Base-by-base conservation (phyloP, 1,140 invertebrate species). In the Oscheius sp. region DNA sequence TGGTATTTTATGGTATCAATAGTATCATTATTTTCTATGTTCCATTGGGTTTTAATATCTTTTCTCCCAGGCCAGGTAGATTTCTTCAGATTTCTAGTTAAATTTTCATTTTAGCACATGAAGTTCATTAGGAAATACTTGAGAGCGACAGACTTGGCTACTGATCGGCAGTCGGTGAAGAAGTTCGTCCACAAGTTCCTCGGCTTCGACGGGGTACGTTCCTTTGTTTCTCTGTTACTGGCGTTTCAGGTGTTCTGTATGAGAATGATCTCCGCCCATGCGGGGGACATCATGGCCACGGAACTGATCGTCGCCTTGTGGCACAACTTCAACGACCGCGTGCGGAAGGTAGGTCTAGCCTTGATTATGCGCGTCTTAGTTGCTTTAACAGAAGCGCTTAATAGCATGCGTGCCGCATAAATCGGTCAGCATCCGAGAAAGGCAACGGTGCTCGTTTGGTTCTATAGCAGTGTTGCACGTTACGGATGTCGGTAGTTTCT, bases 1-100 rank as follows among this genome's bases (percentile, higher is more conserved):
- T 88, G 87, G 87, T 86, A 87, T 46, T 85, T 88, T 15, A 87
- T 88, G 78, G 85, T 88, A 13, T 84, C 86, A 59, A 76, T 85
- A 20, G 81, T 87, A 23, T 85, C 87, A 13, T 79, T 86, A 61
- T 84, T 87, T 64, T 85, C 83, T 31, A 78, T 84, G 77, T 68
- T 76, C 35, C 80, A 85, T 72, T 84, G 84, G 84, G 52, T 85
- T 66, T 67, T 84, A 32, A 82, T 82, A 26, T 84, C 79, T 18
- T 84, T 85, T 65, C 58, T 82, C 20, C 82, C 84, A 38, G 84
- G 84, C 73, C 82, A 84, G 78, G 80, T 82, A 70, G 58, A 26
- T 4, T 3, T 28, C 28, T 20, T 32, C 35, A 13, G 31, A 32
- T 15, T 28, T n/a, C 18, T 13, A 2, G 7, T 26, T 2, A 34